Base-by-base conservation (phyloP, 2,113 vertebrate genomes). In the Psephotus haematonotus region DNA sequence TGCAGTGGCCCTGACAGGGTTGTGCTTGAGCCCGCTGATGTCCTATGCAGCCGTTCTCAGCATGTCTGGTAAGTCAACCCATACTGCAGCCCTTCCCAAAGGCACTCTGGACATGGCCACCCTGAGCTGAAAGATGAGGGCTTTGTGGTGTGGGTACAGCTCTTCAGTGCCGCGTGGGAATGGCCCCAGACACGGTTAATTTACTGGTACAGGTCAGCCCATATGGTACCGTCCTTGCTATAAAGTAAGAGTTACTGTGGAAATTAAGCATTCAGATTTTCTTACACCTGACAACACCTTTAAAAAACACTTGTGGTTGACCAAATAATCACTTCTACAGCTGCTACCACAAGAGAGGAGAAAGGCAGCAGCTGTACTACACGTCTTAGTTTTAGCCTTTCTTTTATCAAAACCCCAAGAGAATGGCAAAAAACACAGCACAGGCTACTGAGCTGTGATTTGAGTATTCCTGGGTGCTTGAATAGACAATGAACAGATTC, bases 1-100 rank as follows among this genome's bases (percentile, higher is more conserved):
- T 37, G 33, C 37, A 24, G 44, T 2, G 25, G 47, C 27, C 31
- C 59, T 1, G 4, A 8, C 37, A 43, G 72, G 39, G n/a, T 5
- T 16, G 17, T 43, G 31, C 37, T 19, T 71, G 50, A 90, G 20
- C 65, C 72, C 23, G 1, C 10, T 8, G 4, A 9, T 16, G 19
- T 71, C 62, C 31, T 12, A 19, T 9, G 33, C 7, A 92, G 24
- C 47, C 4, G 3, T 9, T 82, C 65, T 62, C 5, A 4, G 33
- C 7, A 0, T 0, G 9, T 64, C 12, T 33, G 13, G 25, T 2
- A 1, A 20, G 6, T 18, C 33, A 39, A 0, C 18, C 44, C 28
- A 16, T 33, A 7, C 20, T 10, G 0, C 35, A 17, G 47, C 41
- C 63, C 10, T 31, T 46, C 52, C 59, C 8, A 1, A 1, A 0